Base-by-base conservation (phyloP, 2,797 vertebrate genomes). In the Poecilia wingei region DNA sequence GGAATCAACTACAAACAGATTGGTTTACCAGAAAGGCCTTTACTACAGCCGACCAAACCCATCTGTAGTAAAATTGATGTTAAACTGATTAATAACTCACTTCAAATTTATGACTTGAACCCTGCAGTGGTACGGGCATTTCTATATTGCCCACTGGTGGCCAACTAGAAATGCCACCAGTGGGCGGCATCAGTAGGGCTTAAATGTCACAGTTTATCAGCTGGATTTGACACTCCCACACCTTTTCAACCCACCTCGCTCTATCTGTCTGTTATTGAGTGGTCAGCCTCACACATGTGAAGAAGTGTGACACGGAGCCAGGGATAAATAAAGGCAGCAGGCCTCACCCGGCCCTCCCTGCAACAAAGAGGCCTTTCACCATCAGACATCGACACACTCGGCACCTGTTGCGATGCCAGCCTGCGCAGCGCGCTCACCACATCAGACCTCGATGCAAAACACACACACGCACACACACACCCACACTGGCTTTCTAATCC, bases 321-420 rank as follows among this genome's bases (percentile, higher is more conserved):
- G 20, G 36, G 33, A 68, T 68, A 66, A 39, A 66, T 74, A 77
- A 68, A 71, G 31, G 8, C 74, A 16, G 64, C 51, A 57, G 12
- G 3, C 25, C 31, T 45, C 68, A 59, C 68, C 41, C 78, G 78
- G 85, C 88, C 84, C 80, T 91, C 91, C 78, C 72, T 22, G 57
- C 33, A 90, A 96, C 95, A 96, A 96, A 94, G 95, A 88, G 79
- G 69, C 89, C 88, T 91, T 96, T 96, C 89, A 96, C 83, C 82
- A 87, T 86, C 87, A 79, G 78, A 86, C 85, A 75, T 84, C 82
- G 83, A 90, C 87, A 79, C 70, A 74, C 85, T 81, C 78, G 76
- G 88, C 95, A 96, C 95, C 96, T 96, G 95, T 96, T 79, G 81
- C 53, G 82, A 89, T 79, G 78, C 81, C 14, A 80, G 89, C 87